phyloP scores from a whole-genome alignment of 2,888 invertebrate genomes.

The Caradrina kadenii region DNA sequence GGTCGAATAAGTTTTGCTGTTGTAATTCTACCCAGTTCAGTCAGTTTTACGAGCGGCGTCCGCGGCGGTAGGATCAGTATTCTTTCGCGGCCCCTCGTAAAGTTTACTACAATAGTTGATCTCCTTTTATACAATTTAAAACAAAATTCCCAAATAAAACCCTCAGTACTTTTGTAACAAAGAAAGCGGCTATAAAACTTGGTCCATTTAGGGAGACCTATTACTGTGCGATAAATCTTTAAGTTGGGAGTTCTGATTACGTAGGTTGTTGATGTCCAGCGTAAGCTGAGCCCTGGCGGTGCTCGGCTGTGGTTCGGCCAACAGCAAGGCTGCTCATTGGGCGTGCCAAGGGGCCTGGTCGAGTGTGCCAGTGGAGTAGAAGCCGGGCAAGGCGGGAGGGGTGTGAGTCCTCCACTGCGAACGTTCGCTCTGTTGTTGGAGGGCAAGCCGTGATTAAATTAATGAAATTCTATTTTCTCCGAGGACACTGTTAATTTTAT shows the following conservation, averaged over 20 bases:
- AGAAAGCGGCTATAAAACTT: constrained; percentile 63
- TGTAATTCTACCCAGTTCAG: constrained; percentile 14
- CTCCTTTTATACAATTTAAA: constrained; percentile 67
- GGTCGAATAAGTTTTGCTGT: not conserved
- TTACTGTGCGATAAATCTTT: constrained; percentile 38
- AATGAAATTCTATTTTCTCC: constrained; percentile 76
- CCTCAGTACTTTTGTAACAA: constrained; percentile 68
- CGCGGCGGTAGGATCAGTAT: constrained; percentile 56
- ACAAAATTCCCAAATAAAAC: constrained; percentile 67
- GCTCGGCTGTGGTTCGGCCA: constrained; percentile 34
- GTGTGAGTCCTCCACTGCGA: constrained; percentile 41
- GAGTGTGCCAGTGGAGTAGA: constrained; percentile 54
- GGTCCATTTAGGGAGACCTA: constrained; percentile 60
- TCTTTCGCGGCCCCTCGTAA: constrained; percentile 60
- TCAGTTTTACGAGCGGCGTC: constrained; percentile 56
- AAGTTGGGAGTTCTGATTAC: constrained; percentile 58
- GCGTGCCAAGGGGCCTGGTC: constrained; percentile 61
- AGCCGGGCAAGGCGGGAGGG: constrained; percentile 47
- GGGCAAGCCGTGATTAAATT: constrained; percentile 77
- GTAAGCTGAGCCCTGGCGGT: constrained; percentile 47
- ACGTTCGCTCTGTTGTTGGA: constrained; percentile 64
- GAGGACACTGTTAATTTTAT: constrained; percentile 71
- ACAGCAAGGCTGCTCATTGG: constrained; percentile 31
- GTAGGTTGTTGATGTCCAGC: constrained; percentile 57
- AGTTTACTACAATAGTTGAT: constrained; percentile 65